Percentiles rank a stretch among this genome's conserved stretches.
phyloP scores from a whole-genome alignment of 2,888 invertebrate species.

The Parnassius glacialis region DNA sequence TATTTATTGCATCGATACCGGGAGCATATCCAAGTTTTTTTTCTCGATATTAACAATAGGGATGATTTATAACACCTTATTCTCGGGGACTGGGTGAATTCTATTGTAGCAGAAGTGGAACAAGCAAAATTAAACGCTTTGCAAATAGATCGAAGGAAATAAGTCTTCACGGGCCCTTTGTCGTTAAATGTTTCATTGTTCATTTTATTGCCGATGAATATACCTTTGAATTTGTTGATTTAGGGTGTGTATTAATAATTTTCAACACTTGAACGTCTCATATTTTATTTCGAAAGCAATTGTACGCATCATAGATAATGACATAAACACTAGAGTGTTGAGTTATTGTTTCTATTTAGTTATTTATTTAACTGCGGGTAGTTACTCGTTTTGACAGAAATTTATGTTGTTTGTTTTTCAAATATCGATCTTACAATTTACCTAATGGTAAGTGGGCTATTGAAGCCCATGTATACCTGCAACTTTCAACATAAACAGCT shows the following conservation, averaged over 20 bases:
- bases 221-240: constrained; percentile 20
- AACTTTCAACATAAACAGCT: too few species aligned
- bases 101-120: constrained; percentile 19
- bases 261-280: too few species aligned
- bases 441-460: too few species aligned
- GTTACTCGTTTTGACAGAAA: too few species aligned
- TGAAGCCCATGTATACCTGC: too few species aligned
- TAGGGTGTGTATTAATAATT: neutral
- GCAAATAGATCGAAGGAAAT: constrained; percentile 7
- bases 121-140: constrained; percentile 15
- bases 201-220: constrained; percentile 13
- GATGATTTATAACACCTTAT: constrained; percentile 59
- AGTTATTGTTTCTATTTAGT: too few species aligned
- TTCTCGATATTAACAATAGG: constrained; percentile 62
- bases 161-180: constrained; percentile 6
- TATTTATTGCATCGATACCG: constrained; percentile 63
- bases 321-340: too few species aligned
- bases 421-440: too few species aligned
- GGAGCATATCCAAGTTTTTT: constrained; percentile 57
- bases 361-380: too few species aligned
- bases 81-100: constrained; percentile 26
- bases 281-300: too few species aligned
- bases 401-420: too few species aligned
- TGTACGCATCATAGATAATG: too few species aligned
- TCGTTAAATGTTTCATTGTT: constrained; percentile 6